A percentile compares a stretch with the other conserved stretches of the same genome.
Evolutionary conservation across 2,888 invertebrate genomes (phyloP).

Genomic region (Arctia plantaginis): DNA sequence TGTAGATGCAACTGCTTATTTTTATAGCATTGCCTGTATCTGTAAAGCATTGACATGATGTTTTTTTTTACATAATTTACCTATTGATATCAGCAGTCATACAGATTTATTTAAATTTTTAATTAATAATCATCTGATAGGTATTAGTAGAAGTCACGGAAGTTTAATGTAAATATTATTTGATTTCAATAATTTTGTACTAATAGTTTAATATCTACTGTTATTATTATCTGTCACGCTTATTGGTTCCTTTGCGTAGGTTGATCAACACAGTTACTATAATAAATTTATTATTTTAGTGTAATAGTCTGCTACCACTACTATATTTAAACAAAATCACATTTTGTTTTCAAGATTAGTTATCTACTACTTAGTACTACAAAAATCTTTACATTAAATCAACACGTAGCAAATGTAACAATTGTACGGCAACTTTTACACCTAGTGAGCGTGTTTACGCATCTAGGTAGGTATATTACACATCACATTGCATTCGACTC

Average conservation of each 20-base stretch:
- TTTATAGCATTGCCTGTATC: not conserved
- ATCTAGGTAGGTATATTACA: slow-evolving; percentile 34
- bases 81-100: too few species aligned
- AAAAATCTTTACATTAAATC: not conserved
- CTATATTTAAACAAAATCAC: not conserved
- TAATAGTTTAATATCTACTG: not conserved
- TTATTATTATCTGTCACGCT: not conserved
- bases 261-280: not conserved
- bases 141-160: not conserved
- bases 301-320: not conserved
- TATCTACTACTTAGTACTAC: not conserved
- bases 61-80: not conserved
- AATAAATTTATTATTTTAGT: not conserved
- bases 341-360: not conserved
- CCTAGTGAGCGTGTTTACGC: slow-evolving; percentile 28
- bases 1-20: not conserved
- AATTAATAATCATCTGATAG: too few species aligned
- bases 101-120: too few species aligned
- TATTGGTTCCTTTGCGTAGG: not conserved
- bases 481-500: slow-evolving; percentile 43
- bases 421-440: slow-evolving; percentile 13
- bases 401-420: not conserved
- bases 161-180: not conserved
- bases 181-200: not conserved
- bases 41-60: not conserved